Evolutionary conservation across 2,888 invertebrate genomes (phyloP).

Genomic region (Mantis religiosa): DNA sequence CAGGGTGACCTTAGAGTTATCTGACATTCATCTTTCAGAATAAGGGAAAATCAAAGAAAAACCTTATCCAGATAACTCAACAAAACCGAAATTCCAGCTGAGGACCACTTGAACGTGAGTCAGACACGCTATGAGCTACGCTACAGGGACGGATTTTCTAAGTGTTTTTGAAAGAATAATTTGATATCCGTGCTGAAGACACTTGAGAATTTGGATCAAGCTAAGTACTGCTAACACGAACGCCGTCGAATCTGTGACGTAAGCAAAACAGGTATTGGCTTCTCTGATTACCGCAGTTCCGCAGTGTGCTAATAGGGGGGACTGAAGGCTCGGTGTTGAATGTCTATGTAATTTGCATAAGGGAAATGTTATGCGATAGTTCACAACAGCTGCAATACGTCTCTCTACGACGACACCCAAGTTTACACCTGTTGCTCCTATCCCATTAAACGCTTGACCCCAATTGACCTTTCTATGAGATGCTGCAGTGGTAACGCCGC

Average conservation of each 20-base stretch:
- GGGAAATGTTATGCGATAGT: not conserved
- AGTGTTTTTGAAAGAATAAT: no score
- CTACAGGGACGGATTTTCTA: no score
- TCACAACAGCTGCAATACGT: not conserved
- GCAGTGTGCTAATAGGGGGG: not conserved
- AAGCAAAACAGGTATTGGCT: not conserved
- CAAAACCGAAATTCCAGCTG: no score
- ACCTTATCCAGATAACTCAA: no score
- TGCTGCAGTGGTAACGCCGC: not conserved
- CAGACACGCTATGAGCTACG: no score
- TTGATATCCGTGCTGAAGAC: no score
- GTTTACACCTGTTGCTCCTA: not conserved
- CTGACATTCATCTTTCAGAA: no score
- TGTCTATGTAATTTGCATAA: not conserved
- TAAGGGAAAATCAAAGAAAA: no score
- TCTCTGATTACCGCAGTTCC: not conserved
- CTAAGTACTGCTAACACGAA: not conserved
- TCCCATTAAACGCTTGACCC: not conserved
- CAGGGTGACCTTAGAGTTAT: no score
- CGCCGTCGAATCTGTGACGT: not conserved
- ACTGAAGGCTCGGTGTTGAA: not conserved
- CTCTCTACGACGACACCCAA: not conserved
- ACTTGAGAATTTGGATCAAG: no score
- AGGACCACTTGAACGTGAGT: no score
- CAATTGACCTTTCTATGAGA: not conserved